Base-by-base conservation (phyloP, 92 coral and sea anemone genomes). In the Montipora capitata region DNA sequence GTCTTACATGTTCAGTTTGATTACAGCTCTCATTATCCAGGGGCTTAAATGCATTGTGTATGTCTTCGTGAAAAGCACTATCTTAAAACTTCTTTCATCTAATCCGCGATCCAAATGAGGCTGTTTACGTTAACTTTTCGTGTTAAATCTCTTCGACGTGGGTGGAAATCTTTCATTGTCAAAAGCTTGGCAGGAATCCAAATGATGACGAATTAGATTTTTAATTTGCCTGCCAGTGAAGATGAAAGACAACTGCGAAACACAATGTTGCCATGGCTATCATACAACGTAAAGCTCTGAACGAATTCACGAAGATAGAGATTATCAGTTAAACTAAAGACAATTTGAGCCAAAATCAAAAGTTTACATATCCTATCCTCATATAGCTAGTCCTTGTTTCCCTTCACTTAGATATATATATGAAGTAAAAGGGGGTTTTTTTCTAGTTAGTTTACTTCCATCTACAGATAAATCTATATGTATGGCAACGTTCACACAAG, bases 111-210 rank as follows among this genome's bases (percentile, higher is more conserved):
- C 20, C 14, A n/a, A 16, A 43, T 10, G 6, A 1, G 61, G 42
- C 7, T 7, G 3, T 10, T 44, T 45, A 18, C 10, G 11, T 16
- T 3, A 15, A 43, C 12, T 52, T 81, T 68, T 76, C 85, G 85
- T 68, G 76, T 20, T n/a, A 45, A 51, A 52, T n/a, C 16, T 14
- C 85, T 14, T 10, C 7, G 27, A 40, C 38, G 85, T 81, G 85
- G 77, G 85, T 81, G 85, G 52, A 81, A 68, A 15, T 52, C 38
- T 13, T 51, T 40, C 65, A 54, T 41, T 6, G 44, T 38, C 35
- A 49, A 52, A 68, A 39, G 10, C 35, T 39, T 81, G 76, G 67
- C 85, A 40, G 10, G 76, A 68, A 52, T 52, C 17, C 18, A 27
- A 64, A n/a, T 16, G 39, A 68, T 81, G 85, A 68, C 39, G 12